Conservation (phyloP, 23 tunicate genomes). For the Pegea sp. region DNA sequence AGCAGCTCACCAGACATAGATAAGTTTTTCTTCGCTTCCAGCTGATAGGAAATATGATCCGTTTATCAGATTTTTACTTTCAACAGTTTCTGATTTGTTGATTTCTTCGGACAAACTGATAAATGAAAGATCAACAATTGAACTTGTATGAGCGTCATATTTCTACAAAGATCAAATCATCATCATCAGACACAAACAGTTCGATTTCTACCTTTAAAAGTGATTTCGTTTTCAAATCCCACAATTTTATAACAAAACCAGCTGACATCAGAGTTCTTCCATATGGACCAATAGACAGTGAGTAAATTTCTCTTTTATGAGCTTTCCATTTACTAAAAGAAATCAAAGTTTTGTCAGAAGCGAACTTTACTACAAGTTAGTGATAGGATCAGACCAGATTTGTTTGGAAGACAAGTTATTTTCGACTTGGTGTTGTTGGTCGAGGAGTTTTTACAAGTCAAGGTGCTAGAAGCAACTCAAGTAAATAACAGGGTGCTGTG, state of each 20-base stretch:
- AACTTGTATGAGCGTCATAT: constrained; percentile 48
- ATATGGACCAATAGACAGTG: constrained; percentile 36
- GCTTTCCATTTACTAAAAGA: constrained; percentile 69
- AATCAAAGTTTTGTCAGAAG: neutral
- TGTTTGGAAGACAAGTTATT: too few species aligned
- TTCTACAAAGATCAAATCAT: constrained; percentile 12
- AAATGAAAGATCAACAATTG: constrained; percentile 16
- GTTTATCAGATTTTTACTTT: too few species aligned
- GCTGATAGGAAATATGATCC: constrained; percentile 50
- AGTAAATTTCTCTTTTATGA: constrained; percentile 31
- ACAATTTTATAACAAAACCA: constrained; percentile 45
- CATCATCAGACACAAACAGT: neutral
- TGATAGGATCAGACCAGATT: too few species aligned
- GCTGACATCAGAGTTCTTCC: constrained; percentile 40
- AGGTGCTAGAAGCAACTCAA: too few species aligned
- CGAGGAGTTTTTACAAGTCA: too few species aligned
- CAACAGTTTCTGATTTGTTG: neutral
- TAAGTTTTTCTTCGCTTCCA: constrained; percentile 35
- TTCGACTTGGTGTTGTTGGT: too few species aligned
- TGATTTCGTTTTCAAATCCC: constrained; percentile 59
- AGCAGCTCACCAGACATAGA: constrained; percentile 46
- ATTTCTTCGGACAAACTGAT: constrained; percentile 1
- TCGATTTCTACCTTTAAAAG: constrained; percentile 18
- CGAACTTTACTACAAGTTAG: too few species aligned
- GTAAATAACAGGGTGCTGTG: too few species aligned